These are phyloP conservation scores for Lepidurus packardi DNA, from an alignment of 1,140 invertebrate genomes.

Conservation along the genomic window DNA sequence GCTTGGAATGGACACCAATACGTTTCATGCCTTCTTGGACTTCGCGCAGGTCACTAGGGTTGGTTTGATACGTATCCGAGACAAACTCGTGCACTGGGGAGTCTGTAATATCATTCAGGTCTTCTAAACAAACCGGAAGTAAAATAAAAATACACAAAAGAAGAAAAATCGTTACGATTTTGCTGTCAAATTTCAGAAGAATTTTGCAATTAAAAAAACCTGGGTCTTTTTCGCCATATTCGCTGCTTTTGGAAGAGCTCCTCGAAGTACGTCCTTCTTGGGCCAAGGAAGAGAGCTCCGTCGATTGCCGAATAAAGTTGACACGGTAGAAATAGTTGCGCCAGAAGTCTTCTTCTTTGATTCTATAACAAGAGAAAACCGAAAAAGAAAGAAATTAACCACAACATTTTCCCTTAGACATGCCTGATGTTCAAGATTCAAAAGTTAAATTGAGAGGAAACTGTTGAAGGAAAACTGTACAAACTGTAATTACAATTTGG, in stretches of 20 bases:
- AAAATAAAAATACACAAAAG: neutral
- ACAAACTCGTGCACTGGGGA: constrained; percentile 53
- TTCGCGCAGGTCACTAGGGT: constrained; percentile 56
- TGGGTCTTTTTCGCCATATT: constrained; percentile 38
- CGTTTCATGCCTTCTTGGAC: constrained; percentile 63
- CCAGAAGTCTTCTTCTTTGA: constrained; percentile 98
- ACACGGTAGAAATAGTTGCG: constrained; percentile 99
- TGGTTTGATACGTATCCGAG: constrained; percentile 58
- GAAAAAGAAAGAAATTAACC: constrained; percentile 25
- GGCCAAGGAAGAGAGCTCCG: constrained; percentile 69
- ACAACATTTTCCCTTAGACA: neutral
- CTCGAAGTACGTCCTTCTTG: constrained; percentile 46
- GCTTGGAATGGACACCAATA: constrained; percentile 48
- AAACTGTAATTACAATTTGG: constrained; percentile 70
- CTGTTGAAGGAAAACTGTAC: neutral
- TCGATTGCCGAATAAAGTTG: constrained; percentile 93
- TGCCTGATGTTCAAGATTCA: too few species aligned
- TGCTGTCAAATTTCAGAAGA: neutral
- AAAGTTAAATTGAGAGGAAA: neutral
- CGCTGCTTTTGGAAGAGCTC: constrained; percentile 34
- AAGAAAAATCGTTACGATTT: neutral
- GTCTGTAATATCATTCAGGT: constrained; percentile 29
- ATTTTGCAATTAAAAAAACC: neutral
- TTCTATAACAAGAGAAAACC: constrained; percentile 55
- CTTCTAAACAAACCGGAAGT: constrained; percentile 11